A percentile compares a stretch with the other conserved stretches of the same genome.
Conservation (phyloP, 2,113 vertebrate genomes). For the Ceyx melanurus region DNA sequence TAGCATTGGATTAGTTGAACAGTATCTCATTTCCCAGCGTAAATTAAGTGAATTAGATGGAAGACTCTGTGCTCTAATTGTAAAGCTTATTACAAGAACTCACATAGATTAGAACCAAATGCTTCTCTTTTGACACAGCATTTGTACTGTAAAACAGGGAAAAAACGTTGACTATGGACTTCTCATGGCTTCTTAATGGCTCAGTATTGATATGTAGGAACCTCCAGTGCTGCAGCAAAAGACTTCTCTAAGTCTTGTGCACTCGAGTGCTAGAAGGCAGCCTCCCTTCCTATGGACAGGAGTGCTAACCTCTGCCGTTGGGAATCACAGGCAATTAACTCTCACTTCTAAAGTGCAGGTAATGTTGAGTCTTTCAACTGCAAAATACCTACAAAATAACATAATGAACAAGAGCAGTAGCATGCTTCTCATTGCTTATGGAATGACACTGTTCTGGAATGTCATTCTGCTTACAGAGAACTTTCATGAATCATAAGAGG, state of each 20-base stretch:
- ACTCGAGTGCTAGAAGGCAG: neutral
- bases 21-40: conserved; percentile 60
- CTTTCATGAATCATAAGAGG: neutral
- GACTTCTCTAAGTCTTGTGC: neutral
- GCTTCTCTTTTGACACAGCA: conserved; percentile 14
- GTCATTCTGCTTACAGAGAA: neutral
- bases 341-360: neutral
- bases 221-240: neutral
- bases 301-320: neutral
- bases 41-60: conserved; percentile 72
- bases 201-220: neutral
- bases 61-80: conserved; percentile 58
- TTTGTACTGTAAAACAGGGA: neutral
- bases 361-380: neutral
- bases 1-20: conserved; percentile 46
- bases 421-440: neutral
- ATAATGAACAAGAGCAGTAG: fast-evolving
- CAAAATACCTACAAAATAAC: neutral
- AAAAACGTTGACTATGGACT: neutral
- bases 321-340: neutral
- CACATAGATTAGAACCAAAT: conserved; percentile 44
- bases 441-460: neutral
- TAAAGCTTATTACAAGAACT: conserved; percentile 58
- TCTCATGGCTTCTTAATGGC: neutral
- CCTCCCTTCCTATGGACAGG: fast-evolving